phyloP scores from a whole-genome alignment of 2,797 vertebrate species.

The Onychomys torridus region DNA sequence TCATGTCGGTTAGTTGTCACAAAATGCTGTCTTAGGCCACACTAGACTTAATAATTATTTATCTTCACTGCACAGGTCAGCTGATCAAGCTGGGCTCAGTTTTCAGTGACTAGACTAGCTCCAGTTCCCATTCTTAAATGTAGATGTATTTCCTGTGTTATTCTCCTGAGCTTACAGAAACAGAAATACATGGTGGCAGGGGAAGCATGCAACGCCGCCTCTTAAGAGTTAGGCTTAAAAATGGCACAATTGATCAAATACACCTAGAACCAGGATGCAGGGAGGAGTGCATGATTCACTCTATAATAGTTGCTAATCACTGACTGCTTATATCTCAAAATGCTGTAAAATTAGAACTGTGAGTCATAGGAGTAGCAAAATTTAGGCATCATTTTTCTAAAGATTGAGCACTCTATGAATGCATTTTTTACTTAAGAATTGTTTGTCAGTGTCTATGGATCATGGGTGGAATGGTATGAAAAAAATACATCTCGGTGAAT shows the following conservation, averaged over 20 bases:
- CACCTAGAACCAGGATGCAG: neutral
- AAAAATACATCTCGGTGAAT: neutral
- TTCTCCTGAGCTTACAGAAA: slow-evolving; percentile 22
- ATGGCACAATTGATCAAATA: neutral
- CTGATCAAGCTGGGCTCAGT: neutral
- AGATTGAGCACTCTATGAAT: neutral
- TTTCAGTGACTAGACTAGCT: neutral
- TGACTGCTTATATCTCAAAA: neutral
- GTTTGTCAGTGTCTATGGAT: neutral
- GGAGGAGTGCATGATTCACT: neutral
- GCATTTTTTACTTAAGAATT: slow-evolving; percentile 8
- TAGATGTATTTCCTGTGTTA: neutral
- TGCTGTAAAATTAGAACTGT: slow-evolving; percentile 23
- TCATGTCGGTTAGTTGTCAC: neutral
- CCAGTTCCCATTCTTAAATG: neutral
- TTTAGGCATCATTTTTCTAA: neutral
- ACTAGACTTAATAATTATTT: slow-evolving; percentile 55
- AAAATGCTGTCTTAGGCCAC: slow-evolving; percentile 16
- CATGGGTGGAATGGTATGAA: neutral
- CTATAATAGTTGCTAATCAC: neutral
- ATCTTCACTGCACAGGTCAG: slow-evolving; percentile 21
- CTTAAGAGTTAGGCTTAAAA: neutral
- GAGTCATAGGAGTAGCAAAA: slow-evolving; percentile 26
- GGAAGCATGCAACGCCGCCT: neutral
- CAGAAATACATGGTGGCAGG: neutral